These are phyloP conservation scores for Myotis myotis DNA, from an alignment of 2,797 vertebrate genomes.

Conservation along the genomic window DNA sequence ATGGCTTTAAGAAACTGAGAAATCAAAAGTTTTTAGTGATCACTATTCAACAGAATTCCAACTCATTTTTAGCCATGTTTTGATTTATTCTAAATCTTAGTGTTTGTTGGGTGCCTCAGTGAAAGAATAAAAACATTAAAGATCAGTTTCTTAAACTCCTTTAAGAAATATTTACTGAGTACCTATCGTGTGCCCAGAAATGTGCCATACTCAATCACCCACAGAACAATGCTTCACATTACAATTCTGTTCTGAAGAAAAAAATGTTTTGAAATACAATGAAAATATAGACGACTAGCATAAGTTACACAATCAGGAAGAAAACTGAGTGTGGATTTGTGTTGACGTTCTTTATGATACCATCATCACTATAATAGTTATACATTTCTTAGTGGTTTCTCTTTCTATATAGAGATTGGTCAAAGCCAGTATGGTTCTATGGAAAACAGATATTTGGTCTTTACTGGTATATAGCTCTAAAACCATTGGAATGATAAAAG, in stretches of 20 bases:
- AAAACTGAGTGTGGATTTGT: background rate
- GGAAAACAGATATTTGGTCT: background rate
- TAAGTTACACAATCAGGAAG: background rate
- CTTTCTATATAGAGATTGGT: background rate
- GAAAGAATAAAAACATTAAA: constrained; percentile 35
- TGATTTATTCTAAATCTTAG: constrained; percentile 21
- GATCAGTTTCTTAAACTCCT: background rate
- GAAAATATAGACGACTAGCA: background rate
- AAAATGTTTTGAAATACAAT: constrained; percentile 17
- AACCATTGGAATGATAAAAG: background rate
- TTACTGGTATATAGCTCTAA: background rate
- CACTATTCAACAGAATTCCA: constrained; percentile 45
- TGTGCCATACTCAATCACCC: background rate
- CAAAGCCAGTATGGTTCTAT: background rate
- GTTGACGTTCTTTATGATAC: background rate
- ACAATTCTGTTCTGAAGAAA: background rate
- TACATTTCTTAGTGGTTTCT: background rate
- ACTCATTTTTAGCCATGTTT: constrained; percentile 61
- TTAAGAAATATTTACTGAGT: background rate
- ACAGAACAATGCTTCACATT: background rate
- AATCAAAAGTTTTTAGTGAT: constrained; percentile 54
- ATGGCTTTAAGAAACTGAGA: constrained; percentile 60
- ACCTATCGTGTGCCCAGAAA: background rate
- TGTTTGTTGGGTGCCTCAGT: background rate
- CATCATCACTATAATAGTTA: background rate